These are phyloP conservation scores for Ophion ventricosus DNA, from an alignment of 2,888 invertebrate species.

Conservation along the genomic window DNA sequence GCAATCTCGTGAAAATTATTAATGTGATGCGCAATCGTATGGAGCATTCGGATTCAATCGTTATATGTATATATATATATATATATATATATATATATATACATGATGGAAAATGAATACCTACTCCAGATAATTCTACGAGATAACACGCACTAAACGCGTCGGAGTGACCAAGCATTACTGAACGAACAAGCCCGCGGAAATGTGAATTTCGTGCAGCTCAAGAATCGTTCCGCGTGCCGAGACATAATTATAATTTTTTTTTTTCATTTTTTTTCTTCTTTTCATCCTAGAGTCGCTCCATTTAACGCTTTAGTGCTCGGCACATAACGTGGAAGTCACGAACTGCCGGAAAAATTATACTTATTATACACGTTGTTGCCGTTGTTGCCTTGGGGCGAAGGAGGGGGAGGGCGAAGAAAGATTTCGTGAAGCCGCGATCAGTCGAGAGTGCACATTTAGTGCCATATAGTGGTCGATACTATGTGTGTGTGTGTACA, in stretches of 20 bases:
- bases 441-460: constrained; percentile 24
- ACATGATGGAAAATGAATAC: background rate
- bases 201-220: background rate
- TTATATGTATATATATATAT: too few relatives aligned
- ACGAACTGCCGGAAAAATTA: background rate
- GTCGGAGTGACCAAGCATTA: background rate
- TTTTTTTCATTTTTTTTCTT: background rate
- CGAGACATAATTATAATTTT: background rate
- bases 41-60: background rate
- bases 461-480: constrained; percentile 20
- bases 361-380: constrained; percentile 17
- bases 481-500: background rate
- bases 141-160: background rate
- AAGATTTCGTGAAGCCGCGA: constrained; percentile 1
- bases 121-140: background rate
- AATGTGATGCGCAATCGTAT: constrained; percentile 41
- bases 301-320: constrained; percentile 1
- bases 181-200: background rate
- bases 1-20: constrained; percentile 36
- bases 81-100: too few relatives aligned
- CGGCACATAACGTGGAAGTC: constrained; percentile 3
- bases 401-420: background rate
- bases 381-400: background rate
- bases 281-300: background rate
- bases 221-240: background rate